phyloP scores from a whole-genome alignment of 2,113 vertebrate species.

The Lagenorhynchus albirostris region DNA sequence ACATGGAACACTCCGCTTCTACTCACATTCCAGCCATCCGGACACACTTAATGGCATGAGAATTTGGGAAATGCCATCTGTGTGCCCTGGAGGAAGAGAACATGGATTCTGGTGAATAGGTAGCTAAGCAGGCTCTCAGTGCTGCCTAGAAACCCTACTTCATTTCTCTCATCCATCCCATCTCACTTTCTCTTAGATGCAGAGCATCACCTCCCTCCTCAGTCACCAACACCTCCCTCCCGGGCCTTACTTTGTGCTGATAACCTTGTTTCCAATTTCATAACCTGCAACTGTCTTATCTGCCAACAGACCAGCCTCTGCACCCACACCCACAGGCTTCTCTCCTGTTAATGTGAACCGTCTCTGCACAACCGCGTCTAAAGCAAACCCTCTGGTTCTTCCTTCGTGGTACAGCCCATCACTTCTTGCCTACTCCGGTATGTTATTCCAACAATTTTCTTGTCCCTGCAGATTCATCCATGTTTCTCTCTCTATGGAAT shows the following conservation, averaged over 20 bases:
- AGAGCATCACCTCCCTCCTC: neutral
- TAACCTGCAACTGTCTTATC: neutral
- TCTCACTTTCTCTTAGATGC: neutral
- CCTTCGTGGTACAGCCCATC: neutral
- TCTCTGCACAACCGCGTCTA: neutral
- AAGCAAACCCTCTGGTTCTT: neutral
- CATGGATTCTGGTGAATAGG: neutral
- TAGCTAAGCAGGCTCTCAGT: neutral
- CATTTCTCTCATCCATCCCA: neutral
- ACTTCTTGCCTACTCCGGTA: neutral
- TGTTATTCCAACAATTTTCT: neutral
- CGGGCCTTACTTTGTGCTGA: neutral
- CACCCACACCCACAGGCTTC: neutral
- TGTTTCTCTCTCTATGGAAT: neutral
- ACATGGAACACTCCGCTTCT: neutral
- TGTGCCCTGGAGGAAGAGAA: neutral
- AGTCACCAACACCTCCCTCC: neutral
- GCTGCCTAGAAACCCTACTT: neutral
- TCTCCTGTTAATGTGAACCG: neutral
- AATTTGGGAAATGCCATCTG: neutral
- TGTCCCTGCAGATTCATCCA: neutral
- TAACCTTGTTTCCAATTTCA: neutral
- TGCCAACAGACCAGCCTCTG: neutral
- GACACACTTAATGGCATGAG: neutral
- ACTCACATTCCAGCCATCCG: neutral